Evolutionary conservation across 2,113 vertebrate genomes (phyloP).

Genomic region (Ammodytes dubius): DNA sequence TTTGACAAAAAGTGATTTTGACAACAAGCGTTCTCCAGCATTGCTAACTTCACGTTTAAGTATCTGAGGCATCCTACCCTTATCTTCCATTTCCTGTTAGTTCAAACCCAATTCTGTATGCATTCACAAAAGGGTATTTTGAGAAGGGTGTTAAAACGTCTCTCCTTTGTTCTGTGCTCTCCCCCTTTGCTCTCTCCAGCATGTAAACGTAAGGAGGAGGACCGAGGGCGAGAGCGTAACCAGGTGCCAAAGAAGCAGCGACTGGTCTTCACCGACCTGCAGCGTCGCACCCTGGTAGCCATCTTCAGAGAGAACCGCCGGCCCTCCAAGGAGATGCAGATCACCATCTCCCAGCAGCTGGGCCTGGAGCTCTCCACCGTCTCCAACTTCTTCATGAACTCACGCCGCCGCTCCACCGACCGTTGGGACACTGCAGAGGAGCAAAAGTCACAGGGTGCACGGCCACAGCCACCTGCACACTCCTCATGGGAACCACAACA

Average conservation of each 20-base stretch:
- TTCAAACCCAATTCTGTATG: neutral
- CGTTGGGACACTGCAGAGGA: slow-evolving; percentile 88
- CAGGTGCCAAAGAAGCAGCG: slow-evolving; percentile 98
- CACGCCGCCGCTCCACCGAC: slow-evolving; percentile 94
- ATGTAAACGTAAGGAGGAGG: slow-evolving; percentile 98
- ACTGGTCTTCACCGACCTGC: slow-evolving; percentile 99
- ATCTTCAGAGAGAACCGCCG: slow-evolving; percentile 99
- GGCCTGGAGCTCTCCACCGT: slow-evolving; percentile 97
- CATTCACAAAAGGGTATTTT: neutral
- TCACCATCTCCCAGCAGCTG: slow-evolving; percentile 98
- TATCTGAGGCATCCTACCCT: neutral
- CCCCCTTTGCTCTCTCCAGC: slow-evolving; percentile 79
- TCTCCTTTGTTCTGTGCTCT: neutral
- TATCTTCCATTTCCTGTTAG: neutral
- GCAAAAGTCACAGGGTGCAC: slow-evolving; percentile 70
- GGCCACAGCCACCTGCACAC: slow-evolving; percentile 67
- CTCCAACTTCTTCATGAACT: slow-evolving; percentile 99
- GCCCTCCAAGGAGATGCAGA: slow-evolving; percentile 98
- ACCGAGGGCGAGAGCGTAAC: slow-evolving; percentile 94
- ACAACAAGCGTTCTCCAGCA: no score
- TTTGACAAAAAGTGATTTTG: no score
- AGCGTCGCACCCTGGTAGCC: slow-evolving; percentile 97
- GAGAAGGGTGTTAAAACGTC: neutral
- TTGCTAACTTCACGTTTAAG: neutral
- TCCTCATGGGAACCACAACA: slow-evolving; percentile 70